Conservation (phyloP, 2,797 vertebrate genomes). For the Megalops cyprinoides region DNA sequence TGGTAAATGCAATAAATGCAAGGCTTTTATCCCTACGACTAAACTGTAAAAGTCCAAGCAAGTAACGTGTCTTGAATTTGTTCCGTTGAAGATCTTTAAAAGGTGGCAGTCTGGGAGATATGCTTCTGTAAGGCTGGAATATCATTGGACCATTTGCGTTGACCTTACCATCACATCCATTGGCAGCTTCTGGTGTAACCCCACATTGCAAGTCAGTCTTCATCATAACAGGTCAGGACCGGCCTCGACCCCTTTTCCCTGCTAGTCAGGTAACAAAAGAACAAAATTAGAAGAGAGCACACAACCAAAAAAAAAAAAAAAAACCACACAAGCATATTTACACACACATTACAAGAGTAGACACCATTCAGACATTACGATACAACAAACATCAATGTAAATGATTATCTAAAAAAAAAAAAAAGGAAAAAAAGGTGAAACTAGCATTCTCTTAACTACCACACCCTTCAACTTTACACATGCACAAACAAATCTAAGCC, state of each 20-base stretch:
- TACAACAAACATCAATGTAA: background rate
- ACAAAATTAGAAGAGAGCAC: slow-evolving; percentile 89
- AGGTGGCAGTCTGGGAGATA: slow-evolving; percentile 59
- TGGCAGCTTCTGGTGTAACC: slow-evolving; percentile 87
- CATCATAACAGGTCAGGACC: slow-evolving; percentile 93
- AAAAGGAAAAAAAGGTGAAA: background rate
- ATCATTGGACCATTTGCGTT: slow-evolving; percentile 80
- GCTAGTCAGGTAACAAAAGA: slow-evolving; percentile 99
- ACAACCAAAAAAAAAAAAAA: slow-evolving; percentile 55
- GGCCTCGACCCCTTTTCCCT: slow-evolving; percentile 92
- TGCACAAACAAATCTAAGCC: slow-evolving; percentile 50
- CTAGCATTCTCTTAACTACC: slow-evolving; percentile 22
- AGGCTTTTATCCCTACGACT: slow-evolving; percentile 35
- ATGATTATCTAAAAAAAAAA: slow-evolving; percentile 2
- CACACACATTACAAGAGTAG: slow-evolving; percentile 16
- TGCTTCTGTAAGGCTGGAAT: slow-evolving; percentile 85
- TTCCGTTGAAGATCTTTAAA: slow-evolving; percentile 55
- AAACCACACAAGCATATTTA: slow-evolving; percentile 24
- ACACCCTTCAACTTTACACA: slow-evolving; percentile 39
- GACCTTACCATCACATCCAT: slow-evolving; percentile 91
- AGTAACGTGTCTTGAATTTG: slow-evolving; percentile 38
- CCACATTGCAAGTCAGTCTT: slow-evolving; percentile 87
- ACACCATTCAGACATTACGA: slow-evolving; percentile 15
- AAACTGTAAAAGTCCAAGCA: slow-evolving; percentile 39
- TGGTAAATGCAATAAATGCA: slow-evolving; percentile 42